Percentiles rank a stretch among this genome's conserved stretches.
Evolutionary conservation across 2,797 vertebrate genomes (phyloP).

Genomic region (Ceryle rudis): DNA sequence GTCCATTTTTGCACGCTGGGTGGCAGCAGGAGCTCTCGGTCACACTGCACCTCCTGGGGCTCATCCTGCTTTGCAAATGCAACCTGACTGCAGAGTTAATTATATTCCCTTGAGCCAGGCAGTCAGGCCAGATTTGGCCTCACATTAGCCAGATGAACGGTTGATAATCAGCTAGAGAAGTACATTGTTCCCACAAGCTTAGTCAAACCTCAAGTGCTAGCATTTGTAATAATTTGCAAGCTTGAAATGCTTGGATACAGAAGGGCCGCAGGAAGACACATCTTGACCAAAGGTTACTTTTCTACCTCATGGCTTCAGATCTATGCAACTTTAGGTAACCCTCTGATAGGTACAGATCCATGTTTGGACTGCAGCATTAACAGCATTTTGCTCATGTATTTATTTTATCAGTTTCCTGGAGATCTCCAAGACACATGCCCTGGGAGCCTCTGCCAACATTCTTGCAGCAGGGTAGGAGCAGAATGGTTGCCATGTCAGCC

Average conservation of each 20-base stretch:
- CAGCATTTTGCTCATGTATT: not conserved
- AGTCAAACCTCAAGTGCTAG: not conserved
- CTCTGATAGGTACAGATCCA: not conserved
- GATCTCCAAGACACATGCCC: not conserved
- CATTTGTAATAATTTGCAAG: not conserved
- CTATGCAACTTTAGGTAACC: not conserved
- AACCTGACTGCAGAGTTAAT: slow-evolving; percentile 13
- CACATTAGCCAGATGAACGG: slow-evolving; percentile 40
- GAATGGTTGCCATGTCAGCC: not conserved
- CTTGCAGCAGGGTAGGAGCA: not conserved
- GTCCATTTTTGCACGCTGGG: not conserved
- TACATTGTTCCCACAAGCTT: not conserved
- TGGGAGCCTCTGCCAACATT: not conserved
- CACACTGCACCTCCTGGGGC: not conserved
- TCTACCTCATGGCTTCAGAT: not conserved
- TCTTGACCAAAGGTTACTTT: not conserved
- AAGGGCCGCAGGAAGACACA: not conserved
- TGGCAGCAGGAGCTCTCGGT: slow-evolving; percentile 55
- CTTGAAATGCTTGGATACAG: not conserved
- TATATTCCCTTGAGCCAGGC: slow-evolving; percentile 5
- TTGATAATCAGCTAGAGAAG: slow-evolving; percentile 46
- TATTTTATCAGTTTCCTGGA: not conserved
- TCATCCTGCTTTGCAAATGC: slow-evolving; percentile 17
- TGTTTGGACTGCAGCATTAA: not conserved
- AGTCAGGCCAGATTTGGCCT: slow-evolving; percentile 39